These are phyloP conservation scores for Drosophila nannoptera DNA, from an alignment of 1,140 invertebrate species.

Conservation along the genomic window DNA sequence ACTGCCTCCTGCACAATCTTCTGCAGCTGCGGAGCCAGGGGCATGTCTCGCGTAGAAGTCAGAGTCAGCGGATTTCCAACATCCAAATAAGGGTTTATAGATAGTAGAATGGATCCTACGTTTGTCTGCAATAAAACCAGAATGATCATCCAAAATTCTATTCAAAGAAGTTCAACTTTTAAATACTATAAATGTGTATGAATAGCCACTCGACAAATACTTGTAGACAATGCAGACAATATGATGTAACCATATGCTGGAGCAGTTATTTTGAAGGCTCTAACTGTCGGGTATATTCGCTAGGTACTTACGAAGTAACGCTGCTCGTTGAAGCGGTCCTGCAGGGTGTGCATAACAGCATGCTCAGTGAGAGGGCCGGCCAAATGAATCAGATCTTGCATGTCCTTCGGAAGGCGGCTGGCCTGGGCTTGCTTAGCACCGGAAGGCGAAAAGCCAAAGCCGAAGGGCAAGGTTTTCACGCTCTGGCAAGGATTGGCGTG, in stretches of 20 bases:
- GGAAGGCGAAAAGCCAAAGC: conserved; percentile 46
- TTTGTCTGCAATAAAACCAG: conserved; percentile 85
- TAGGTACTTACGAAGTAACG: conserved; percentile 90
- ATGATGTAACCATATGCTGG: too few species aligned
- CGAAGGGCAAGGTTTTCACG: conserved; percentile 67
- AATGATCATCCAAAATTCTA: not conserved
- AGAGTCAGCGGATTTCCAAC: conserved; percentile 92
- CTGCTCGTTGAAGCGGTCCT: conserved; percentile 90
- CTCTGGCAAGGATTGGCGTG: conserved; percentile 70
- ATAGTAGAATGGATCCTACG: conserved; percentile 93
- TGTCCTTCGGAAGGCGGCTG: conserved; percentile 75
- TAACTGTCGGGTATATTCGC: too few species aligned
- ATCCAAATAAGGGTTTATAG: conserved; percentile 93
- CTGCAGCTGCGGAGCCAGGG: conserved; percentile 87
- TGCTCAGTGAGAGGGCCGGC: conserved; percentile 95
- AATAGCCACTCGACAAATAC: too few species aligned
- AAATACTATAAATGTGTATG: too few species aligned
- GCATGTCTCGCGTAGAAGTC: conserved; percentile 87
- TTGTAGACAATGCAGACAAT: too few species aligned
- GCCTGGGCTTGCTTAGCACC: conserved; percentile 28
- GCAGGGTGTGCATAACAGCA: conserved; percentile 93
- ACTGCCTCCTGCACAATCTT: conserved; percentile 94
- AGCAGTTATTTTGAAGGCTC: too few species aligned
- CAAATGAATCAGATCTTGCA: conserved; percentile 94
- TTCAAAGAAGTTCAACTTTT: too few species aligned